Evolutionary conservation across 2,113 vertebrate species (phyloP), one percentile per base, ranked within the genome.

Genomic region (Paradisaea rubra): DNA sequence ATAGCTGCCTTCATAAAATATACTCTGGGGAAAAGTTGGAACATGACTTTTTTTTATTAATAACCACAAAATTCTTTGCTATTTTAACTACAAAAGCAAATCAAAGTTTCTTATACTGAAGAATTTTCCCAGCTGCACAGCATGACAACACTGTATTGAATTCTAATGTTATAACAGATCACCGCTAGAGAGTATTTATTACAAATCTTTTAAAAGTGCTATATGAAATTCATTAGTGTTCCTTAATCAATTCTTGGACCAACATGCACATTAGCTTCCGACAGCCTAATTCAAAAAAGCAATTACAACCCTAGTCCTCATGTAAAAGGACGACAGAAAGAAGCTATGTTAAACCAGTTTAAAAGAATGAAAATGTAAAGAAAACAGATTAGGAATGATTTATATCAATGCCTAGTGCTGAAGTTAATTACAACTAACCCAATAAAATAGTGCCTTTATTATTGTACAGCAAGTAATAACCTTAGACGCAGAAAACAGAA

Each of bases 381-480:
- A 97, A 98, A 98, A 98, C 96, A 97, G 95, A 98, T 98, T 98
- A 96, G 92, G 47, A 96, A 97, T 98, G 98, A 98, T 98, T 98
- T 98, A 98, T 97, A 97, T 95, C 94, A 95, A 95, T 95, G 96
- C 96, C 96, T 96, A 97, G 96, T 97, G 97, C 96, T 98, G 97
- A 98, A 98, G 98, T 98, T 98, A 98, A 98, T 98, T 98, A 98
- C 97, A 98, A 98, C 96, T 97, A 98, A 98, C 96, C 96, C 97
- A 98, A 98, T 98, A 98, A 98, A 98, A 98, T 96, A 98, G 97
- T 95, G 96, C 94, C 95, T 98, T 97, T 98, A 98, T 98, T 98
- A 98, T 98, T 97, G 96, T 98, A 97, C 95, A 97, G 96, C 97
- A 97, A 97, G 97, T 97, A 98, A 97, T 97, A 97, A 97, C 97